phyloP scores from a whole-genome alignment of 2,113 vertebrate genomes.

The Hydrolagus affinis region DNA sequence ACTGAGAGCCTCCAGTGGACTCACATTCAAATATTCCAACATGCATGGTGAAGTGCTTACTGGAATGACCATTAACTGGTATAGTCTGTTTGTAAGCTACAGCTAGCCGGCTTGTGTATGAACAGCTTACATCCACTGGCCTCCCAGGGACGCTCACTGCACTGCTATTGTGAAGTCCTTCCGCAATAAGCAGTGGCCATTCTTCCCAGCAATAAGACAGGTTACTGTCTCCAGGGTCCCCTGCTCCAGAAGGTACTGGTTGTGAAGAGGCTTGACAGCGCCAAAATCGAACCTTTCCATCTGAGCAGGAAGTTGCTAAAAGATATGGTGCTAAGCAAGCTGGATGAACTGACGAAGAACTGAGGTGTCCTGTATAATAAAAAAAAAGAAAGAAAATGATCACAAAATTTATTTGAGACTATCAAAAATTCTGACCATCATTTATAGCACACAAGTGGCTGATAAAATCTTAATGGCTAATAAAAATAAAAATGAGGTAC shows the following conservation, averaged over 20 bases:
- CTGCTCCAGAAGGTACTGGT: constrained; percentile 37
- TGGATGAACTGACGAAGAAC: constrained; percentile 85
- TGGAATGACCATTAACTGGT: constrained; percentile 39
- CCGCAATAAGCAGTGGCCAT: constrained; percentile 85
- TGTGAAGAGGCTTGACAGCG: constrained; percentile 60
- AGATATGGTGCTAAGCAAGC: constrained; percentile 83
- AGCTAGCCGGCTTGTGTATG: constrained; percentile 83
- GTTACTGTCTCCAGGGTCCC: constrained; percentile 35
- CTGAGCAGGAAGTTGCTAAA: constrained; percentile 88
- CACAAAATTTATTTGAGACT: neutral
- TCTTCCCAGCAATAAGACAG: constrained; percentile 81
- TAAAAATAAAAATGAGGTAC: too few species aligned
- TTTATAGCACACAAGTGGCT: too few species aligned
- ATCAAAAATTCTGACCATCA: neutral
- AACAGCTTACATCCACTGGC: constrained; percentile 82
- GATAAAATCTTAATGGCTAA: too few species aligned
- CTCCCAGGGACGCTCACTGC: constrained; percentile 68
- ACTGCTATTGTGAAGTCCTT: constrained; percentile 68
- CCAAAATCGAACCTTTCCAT: constrained; percentile 90
- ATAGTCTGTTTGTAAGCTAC: constrained; percentile 71
- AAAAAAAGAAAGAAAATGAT: neutral
- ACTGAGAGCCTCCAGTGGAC: constrained; percentile 87
- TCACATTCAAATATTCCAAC: constrained; percentile 92
- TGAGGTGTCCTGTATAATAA: constrained; percentile 73
- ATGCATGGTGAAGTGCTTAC: constrained; percentile 62